Conservation (phyloP, 2,797 vertebrate species). For the Falco naumanni region DNA sequence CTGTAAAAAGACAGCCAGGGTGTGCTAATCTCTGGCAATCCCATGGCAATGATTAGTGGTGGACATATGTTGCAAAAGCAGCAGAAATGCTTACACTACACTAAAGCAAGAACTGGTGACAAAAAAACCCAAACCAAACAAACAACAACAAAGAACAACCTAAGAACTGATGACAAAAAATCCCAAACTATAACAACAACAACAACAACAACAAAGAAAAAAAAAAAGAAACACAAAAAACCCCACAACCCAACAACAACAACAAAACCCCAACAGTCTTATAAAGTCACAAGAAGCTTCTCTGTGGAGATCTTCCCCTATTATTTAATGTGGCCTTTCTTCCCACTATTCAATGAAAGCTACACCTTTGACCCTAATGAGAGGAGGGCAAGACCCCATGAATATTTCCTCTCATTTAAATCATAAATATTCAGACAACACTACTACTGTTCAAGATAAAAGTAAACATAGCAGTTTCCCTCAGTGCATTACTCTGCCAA, state of each 20-base stretch:
- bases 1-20: not conserved
- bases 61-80: not conserved
- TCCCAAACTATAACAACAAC: not conserved
- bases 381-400: not conserved
- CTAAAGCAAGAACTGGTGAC: not conserved
- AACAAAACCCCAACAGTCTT: not conserved
- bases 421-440: not conserved
- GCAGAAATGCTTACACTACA: not conserved
- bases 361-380: not conserved
- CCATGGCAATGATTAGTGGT: not conserved
- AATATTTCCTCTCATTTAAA: not conserved
- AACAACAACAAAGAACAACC: not conserved
- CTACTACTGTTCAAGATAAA: not conserved
- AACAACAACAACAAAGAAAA: too few species aligned
- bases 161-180: not conserved
- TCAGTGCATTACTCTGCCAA: not conserved
- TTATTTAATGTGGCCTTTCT: not conserved
- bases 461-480: not conserved
- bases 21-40: fast-evolving
- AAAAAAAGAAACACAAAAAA: too few species aligned
- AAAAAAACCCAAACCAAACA: fast-evolving
- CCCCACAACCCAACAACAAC: not conserved
- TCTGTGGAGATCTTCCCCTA: not conserved
- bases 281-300: not conserved
- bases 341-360: not conserved